These are phyloP conservation scores for Phyllopteryx taeniolatus DNA, from an alignment of 2,113 vertebrate genomes.

Conservation along the genomic window DNA sequence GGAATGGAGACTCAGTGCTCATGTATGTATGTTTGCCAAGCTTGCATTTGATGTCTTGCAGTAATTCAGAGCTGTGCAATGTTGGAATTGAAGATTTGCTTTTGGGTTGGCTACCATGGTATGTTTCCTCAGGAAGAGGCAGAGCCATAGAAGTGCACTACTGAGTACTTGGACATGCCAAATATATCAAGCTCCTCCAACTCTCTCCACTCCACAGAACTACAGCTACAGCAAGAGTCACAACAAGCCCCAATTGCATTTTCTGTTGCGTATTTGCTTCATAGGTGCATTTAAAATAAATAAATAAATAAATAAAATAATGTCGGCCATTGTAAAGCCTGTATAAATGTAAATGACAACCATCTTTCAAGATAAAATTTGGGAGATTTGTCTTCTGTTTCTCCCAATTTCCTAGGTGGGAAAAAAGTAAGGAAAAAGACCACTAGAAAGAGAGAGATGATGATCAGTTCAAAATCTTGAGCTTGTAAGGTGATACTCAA, in stretches of 20 bases:
- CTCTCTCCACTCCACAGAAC: background rate
- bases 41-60: conserved; percentile 14
- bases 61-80: conserved; percentile 24
- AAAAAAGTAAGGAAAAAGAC: background rate
- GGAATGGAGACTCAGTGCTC: background rate
- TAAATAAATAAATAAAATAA: too few relatives aligned
- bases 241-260: background rate
- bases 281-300: background rate
- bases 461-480: background rate
- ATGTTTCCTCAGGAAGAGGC: background rate
- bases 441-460: background rate
- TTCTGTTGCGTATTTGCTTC: background rate
- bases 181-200: background rate
- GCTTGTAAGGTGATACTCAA: background rate
- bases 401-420: background rate
- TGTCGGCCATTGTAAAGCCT: background rate
- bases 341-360: too few relatives aligned
- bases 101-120: background rate
- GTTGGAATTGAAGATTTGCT: conserved; percentile 20
- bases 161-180: background rate
- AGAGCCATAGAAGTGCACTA: background rate
- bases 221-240: background rate
- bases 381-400: background rate
- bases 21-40: conserved; percentile 15
- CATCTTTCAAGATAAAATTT: background rate